Base-by-base conservation (phyloP, 2,113 vertebrate genomes). In the Hippocampus zosterae region DNA sequence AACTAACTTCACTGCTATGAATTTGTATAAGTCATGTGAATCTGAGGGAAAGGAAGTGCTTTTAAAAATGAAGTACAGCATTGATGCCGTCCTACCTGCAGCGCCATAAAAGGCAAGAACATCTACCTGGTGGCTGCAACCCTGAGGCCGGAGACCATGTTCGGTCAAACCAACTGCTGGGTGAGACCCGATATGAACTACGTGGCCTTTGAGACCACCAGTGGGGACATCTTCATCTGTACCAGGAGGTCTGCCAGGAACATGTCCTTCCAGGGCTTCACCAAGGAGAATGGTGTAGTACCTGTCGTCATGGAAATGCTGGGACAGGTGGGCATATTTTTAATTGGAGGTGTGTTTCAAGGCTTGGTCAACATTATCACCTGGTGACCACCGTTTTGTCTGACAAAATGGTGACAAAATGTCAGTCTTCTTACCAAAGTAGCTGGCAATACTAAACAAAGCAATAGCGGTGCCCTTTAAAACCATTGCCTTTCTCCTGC, bases 141-240 rank as follows among this genome's bases (percentile, higher is more conserved):
- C 0, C 91, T 99, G 12, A 92, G 97, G 81, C 96, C 97, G 23
- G 97, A 99, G 89, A 99, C 97, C 72, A 96, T 98, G 96, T 99
- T 98, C 79, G 97, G 97, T 7, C 97, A 99, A 89, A 99, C 96
- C 11, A 99, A 99, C 90, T 98, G 96, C 91, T 99, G 97, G 97
- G 88, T 98, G 73, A 90, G 92, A 13, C 97, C 97, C 0, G 95
- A 98, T 78, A 96, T 99, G 93, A 96, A 94, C 69, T 99, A 98
- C 74, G 89, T 98, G 0, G 95, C 95, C 61, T 99, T 98, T 80
- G 96, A 98, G 87, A 95, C 93, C 0, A 56, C 16, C 9, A 84
- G 18, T 7, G 94, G 94, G 7, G 96, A 98, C 41, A 81, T 98
- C 78, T 98, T 97, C 80, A 92, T 99, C 85, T 93, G 92, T 41